phyloP scores from a whole-genome alignment of 2,113 vertebrate genomes.

The Lepus timidus region DNA sequence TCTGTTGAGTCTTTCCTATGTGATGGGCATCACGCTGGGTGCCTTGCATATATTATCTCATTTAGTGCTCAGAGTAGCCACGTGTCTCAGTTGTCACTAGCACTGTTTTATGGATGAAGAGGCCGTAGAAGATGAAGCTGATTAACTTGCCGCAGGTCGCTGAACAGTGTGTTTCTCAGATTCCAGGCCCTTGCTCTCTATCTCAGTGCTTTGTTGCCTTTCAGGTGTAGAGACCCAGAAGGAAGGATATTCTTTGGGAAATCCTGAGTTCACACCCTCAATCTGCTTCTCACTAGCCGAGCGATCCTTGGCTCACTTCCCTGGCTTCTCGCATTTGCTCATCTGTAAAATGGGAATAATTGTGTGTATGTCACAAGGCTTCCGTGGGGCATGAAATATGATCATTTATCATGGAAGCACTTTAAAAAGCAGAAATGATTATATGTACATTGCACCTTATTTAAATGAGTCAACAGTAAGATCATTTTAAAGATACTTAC shows the following conservation, averaged over 20 bases:
- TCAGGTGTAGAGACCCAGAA: background rate
- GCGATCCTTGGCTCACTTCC: background rate
- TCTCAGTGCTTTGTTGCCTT: background rate
- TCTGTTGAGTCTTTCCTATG: background rate
- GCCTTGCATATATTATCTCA: background rate
- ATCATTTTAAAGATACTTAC: slow-evolving; percentile 26
- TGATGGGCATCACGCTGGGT: background rate
- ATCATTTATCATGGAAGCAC: background rate
- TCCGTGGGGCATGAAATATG: background rate
- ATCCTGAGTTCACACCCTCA: background rate
- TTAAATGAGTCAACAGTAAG: slow-evolving; percentile 29
- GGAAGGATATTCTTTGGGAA: accelerated
- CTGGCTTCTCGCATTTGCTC: background rate
- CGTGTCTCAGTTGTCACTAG: background rate
- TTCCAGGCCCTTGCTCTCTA: accelerated
- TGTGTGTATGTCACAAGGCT: background rate
- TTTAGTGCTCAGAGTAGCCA: background rate
- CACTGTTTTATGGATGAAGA: slow-evolving; percentile 6
- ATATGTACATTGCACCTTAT: background rate
- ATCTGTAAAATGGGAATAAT: background rate
- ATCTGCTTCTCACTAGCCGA: background rate
- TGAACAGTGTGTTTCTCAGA: background rate
- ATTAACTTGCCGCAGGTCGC: background rate
- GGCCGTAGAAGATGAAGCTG: background rate
- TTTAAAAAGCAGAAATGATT: background rate